Percentiles rank a stretch among this genome's conserved stretches.
These are phyloP conservation scores for Lithobates pipiens DNA, from an alignment of 2,797 vertebrate species.

Conservation along the genomic window DNA sequence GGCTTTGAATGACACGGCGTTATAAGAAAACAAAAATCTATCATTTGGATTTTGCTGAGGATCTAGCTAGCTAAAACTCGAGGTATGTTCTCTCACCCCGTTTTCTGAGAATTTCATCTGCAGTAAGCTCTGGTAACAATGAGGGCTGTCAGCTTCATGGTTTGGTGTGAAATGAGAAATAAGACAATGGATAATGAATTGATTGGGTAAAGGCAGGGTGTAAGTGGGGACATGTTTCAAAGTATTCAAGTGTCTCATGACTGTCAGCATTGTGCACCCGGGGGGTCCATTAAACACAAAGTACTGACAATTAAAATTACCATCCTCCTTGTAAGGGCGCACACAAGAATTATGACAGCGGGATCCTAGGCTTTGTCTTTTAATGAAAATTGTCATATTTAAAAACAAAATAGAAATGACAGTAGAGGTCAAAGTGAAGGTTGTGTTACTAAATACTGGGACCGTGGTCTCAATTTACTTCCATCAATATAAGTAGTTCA, in stretches of 20 bases:
- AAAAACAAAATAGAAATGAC: neutral
- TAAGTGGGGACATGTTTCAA: neutral
- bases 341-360: neutral
- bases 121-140: constrained; percentile 11
- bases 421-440: neutral
- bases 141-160: neutral
- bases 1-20: constrained; percentile 1
- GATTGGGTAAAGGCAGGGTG: neutral
- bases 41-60: constrained; percentile 19
- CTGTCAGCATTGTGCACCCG: neutral
- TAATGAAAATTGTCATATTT: neutral
- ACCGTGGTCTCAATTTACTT: neutral
- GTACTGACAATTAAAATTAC: neutral
- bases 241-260: neutral
- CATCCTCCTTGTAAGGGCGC: neutral
- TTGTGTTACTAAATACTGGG: neutral
- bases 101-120: constrained; percentile 28
- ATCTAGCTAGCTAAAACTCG: constrained; percentile 17
- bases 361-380: neutral
- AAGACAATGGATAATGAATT: constrained; percentile 39
- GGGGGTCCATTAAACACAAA: constrained; percentile 1
- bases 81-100: constrained; percentile 25
- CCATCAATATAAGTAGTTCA: no score
- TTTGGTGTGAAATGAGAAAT: neutral
- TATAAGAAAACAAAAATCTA: neutral